phyloP scores from a whole-genome alignment of 2,113 vertebrate genomes.

The Tautogolabrus adspersus region DNA sequence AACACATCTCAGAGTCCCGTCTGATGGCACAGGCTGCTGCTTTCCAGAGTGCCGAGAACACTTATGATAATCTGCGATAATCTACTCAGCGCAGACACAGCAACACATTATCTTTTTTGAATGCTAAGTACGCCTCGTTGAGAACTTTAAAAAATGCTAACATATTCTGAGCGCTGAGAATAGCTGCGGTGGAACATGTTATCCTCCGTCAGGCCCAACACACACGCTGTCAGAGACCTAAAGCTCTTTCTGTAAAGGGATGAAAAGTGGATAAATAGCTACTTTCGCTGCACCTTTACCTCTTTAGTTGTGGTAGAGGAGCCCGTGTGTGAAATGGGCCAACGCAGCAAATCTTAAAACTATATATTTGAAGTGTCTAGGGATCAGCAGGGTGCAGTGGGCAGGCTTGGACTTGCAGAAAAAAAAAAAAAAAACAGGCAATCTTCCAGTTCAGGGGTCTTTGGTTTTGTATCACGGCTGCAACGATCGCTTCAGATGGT shows the following conservation, averaged over 20 bases:
- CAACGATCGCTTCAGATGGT: slow-evolving; percentile 70
- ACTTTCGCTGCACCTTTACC: slow-evolving; percentile 65
- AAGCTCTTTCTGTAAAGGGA: slow-evolving; percentile 57
- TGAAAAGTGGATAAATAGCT: slow-evolving; percentile 69
- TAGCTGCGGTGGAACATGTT: slow-evolving; percentile 64
- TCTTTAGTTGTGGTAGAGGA: slow-evolving; percentile 23
- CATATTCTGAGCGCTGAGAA: slow-evolving; percentile 58
- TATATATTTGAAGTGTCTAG: slow-evolving; percentile 41
- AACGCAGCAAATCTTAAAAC: slow-evolving; percentile 58
- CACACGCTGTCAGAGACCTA: slow-evolving; percentile 42
- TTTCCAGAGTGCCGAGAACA: slow-evolving; percentile 45
- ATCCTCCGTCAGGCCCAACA: slow-evolving; percentile 59
- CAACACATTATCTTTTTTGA: slow-evolving; percentile 58
- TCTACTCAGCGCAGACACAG: slow-evolving; percentile 65
- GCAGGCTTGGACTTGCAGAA: slow-evolving; percentile 34
- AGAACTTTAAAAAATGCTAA: slow-evolving; percentile 70
- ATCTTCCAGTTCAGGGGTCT: slow-evolving; percentile 70
- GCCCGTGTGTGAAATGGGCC: slow-evolving; percentile 48
- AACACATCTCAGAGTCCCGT: slow-evolving; percentile 9
- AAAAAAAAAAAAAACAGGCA: slow-evolving; percentile 34
- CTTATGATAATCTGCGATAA: slow-evolving; percentile 69
- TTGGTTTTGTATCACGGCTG: slow-evolving; percentile 63
- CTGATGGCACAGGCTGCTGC: slow-evolving; percentile 45
- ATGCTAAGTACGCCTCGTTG: slow-evolving; percentile 68
- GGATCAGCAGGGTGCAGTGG: slow-evolving; percentile 26